Conservation (phyloP, 2,113 vertebrate species). For the Melanerpes aurifrons region DNA sequence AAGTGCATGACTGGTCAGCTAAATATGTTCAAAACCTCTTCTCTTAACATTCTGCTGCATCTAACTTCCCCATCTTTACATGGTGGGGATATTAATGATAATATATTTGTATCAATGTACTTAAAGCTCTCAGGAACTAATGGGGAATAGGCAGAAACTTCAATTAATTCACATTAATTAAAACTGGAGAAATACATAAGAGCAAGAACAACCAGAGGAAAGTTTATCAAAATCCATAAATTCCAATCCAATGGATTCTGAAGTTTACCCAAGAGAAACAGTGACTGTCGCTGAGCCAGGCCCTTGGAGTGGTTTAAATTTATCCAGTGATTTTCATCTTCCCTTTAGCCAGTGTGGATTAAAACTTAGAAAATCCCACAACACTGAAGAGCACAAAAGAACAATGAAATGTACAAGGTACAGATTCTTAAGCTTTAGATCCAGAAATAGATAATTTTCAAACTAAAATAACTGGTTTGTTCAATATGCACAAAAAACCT, state of each 20-base stretch:
- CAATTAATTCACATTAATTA: neutral
- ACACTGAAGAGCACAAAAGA: neutral
- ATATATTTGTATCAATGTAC: neutral
- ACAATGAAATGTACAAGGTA: neutral
- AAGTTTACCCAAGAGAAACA: constrained; percentile 29
- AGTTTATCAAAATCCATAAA: constrained; percentile 26
- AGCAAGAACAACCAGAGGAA: neutral
- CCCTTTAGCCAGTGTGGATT: neutral
- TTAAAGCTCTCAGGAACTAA: neutral
- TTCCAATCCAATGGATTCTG: constrained; percentile 12
- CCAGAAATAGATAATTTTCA: neutral
- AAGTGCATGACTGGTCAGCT: neutral
- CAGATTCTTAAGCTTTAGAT: neutral
- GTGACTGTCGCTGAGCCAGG: neutral
- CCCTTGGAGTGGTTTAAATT: neutral
- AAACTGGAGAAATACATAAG: neutral
- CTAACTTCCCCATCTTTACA: neutral
- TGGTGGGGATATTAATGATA: neutral
- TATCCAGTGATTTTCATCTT: neutral
- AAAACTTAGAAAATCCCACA: neutral
- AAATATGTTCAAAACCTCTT: neutral
- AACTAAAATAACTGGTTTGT: neutral
- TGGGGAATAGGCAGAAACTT: neutral
- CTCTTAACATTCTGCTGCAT: neutral
- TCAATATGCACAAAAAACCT: neutral